These are phyloP conservation scores for Drosophila kanapiae DNA, from an alignment of 1,140 invertebrate species.

Conservation along the genomic window DNA sequence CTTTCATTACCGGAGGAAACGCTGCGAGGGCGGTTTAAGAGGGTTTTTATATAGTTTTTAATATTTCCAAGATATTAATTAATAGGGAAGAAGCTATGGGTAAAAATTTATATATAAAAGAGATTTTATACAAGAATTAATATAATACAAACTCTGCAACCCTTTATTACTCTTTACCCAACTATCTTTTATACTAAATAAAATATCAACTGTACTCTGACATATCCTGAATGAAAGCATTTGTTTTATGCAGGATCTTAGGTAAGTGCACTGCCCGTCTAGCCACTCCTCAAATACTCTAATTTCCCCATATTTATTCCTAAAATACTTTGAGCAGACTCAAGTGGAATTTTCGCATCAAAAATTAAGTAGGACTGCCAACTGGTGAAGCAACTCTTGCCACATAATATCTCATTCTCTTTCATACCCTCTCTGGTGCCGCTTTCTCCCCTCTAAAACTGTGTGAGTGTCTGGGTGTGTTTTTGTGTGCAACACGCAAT, in stretches of 20 bases:
- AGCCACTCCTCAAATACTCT: not conserved
- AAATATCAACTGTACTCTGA: too few species aligned
- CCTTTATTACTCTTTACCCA: not conserved
- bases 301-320: constrained; percentile 12
- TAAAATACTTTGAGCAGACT: not conserved
- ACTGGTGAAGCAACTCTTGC: constrained; percentile 41
- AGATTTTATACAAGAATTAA: too few species aligned
- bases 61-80: not conserved
- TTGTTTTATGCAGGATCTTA: not conserved
- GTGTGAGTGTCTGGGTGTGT: constrained; percentile 3
- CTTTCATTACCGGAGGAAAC: constrained; percentile 69
- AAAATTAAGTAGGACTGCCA: constrained; percentile 20
- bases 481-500: constrained; percentile 41
- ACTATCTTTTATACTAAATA: not conserved
- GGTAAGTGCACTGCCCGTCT: not conserved
- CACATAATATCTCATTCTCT: constrained; percentile 50
- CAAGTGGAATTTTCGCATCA: constrained; percentile 28
- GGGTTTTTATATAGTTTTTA: not conserved
- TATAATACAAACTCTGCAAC: not conserved
- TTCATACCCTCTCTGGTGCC: not conserved
- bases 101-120: too few species aligned
- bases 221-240: too few species aligned
- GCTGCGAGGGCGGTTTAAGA: constrained; percentile 36
- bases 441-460: not conserved
- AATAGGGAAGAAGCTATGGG: too few species aligned